phyloP scores from a whole-genome alignment of 2,113 vertebrate genomes.

The Phalacrocorax pelagicus region DNA sequence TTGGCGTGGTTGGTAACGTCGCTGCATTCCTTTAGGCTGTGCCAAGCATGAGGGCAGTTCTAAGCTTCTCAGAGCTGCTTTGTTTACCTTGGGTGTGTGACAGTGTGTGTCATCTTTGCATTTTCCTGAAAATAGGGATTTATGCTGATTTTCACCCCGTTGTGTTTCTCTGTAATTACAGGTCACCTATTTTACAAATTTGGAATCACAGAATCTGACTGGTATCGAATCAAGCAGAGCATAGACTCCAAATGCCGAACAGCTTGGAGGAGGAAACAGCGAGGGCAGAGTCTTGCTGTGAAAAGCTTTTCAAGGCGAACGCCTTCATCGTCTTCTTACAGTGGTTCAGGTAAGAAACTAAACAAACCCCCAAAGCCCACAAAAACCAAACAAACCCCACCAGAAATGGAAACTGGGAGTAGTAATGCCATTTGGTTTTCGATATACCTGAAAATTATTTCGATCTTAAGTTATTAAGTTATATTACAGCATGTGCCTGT shows the following conservation, averaged over 20 bases:
- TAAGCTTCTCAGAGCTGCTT: neutral
- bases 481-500: neutral
- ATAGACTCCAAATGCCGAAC: slow-evolving; percentile 99
- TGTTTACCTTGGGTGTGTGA: neutral
- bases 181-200: slow-evolving; percentile 98
- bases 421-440: neutral
- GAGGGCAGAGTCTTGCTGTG: slow-evolving; percentile 94
- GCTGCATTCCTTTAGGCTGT: neutral
- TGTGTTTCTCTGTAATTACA: slow-evolving; percentile 33
- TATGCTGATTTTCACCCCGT: neutral
- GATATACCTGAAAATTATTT: neutral
- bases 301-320: slow-evolving; percentile 96
- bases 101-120: accelerated
- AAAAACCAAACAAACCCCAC: neutral
- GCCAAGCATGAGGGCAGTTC: neutral
- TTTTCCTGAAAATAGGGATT: accelerated
- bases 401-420: neutral
- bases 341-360: slow-evolving; percentile 72
- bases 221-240: slow-evolving; percentile 99
- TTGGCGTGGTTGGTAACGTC: neutral
- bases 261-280: slow-evolving; percentile 95
- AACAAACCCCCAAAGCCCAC: accelerated
- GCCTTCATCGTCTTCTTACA: slow-evolving; percentile 79
- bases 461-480: neutral
- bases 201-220: slow-evolving; percentile 92